Conservation (phyloP, 2,888 invertebrate genomes). For the Limnephilus lunatus region DNA sequence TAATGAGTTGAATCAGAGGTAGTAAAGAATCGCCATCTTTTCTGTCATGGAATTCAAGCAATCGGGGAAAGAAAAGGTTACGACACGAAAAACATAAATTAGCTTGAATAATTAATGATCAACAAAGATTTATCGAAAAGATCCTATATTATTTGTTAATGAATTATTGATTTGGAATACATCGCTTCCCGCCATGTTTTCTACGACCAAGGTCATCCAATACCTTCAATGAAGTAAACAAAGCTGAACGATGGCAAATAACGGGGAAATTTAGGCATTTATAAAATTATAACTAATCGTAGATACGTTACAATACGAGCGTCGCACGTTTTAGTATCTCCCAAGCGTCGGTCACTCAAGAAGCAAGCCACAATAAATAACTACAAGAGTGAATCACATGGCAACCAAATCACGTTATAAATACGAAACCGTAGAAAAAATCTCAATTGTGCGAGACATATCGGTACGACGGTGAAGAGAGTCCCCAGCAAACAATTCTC, state of each 20-base stretch:
- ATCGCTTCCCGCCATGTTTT: constrained; percentile 63
- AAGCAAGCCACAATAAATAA: constrained; percentile 59
- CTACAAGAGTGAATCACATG: constrained; percentile 68
- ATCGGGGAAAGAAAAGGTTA: constrained; percentile 30
- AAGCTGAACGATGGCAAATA: constrained; percentile 41
- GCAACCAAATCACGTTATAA: constrained; percentile 68
- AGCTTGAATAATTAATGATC: background rate
- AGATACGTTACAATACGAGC: background rate
- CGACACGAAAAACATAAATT: background rate
- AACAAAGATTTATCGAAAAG: background rate
- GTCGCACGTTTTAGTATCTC: background rate
- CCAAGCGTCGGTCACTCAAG: constrained; percentile 29
- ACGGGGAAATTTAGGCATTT: constrained; percentile 3
- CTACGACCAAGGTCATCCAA: constrained; percentile 61
- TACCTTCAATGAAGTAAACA: constrained; percentile 58
- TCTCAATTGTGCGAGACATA: background rate
- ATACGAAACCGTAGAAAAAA: constrained; percentile 47
- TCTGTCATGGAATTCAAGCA: constrained; percentile 24
- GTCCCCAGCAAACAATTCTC: background rate
- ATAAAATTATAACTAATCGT: background rate
- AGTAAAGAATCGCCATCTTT: constrained; percentile 53
- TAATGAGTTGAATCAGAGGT: background rate
- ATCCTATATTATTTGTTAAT: constrained; percentile 23
- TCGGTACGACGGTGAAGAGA: constrained; percentile 67
- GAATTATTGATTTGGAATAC: constrained; percentile 59